Evolutionary conservation across 2,113 vertebrate genomes (phyloP), one percentile per base, ranked within the genome.

Genomic region (Apteryx owenii): DNA sequence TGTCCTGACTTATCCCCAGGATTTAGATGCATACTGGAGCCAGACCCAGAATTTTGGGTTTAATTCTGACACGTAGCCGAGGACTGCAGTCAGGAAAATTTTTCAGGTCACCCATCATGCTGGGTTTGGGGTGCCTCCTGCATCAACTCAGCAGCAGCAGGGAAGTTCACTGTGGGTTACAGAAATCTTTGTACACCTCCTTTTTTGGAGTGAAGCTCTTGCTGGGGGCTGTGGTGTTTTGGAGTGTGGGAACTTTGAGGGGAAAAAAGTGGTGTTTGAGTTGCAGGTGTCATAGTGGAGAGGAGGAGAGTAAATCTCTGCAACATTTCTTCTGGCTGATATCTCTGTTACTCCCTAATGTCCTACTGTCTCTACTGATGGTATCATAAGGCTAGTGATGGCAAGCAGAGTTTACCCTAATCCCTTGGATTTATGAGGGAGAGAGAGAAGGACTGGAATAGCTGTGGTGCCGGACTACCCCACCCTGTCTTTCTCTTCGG

Each of bases 81-180:
- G 22, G 31, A 1, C 31, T n/a, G 15, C 4, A 69, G 4, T 2
- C 9, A 12, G 53, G 8, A 4, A 11, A 3, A 1, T 15, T 81
- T 51, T 33, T 11, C 50, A 23, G 40, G 42, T 50, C 25, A 0
- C 18, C 5, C 51, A 1, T 0, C 56, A 8, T 7, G 26, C 42
- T 69, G 76, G 4, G 2, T 29, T 60, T 60, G 56, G 56, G 56
- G 29, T 60, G 13, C 46, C 23, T 38, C 16, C 48, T 46, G 18
- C 18, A 23, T 38, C 22, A 36, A 68, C 18, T 51, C 48, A 53
- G 7, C n/a, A 38, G 70, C 70, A 53, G 9, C 11, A 38, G 48
- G 19, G 26, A 38, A 72, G 50, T 38, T 36, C 70, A 25, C 36
- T 26, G 50, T 38, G 70, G 23, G 12, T 28, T 38, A 25, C 8